Percentiles rank a stretch among this genome's conserved stretches.
Conservation (phyloP, 2,888 invertebrate genomes). For the Lasioglossum vierecki region DNA sequence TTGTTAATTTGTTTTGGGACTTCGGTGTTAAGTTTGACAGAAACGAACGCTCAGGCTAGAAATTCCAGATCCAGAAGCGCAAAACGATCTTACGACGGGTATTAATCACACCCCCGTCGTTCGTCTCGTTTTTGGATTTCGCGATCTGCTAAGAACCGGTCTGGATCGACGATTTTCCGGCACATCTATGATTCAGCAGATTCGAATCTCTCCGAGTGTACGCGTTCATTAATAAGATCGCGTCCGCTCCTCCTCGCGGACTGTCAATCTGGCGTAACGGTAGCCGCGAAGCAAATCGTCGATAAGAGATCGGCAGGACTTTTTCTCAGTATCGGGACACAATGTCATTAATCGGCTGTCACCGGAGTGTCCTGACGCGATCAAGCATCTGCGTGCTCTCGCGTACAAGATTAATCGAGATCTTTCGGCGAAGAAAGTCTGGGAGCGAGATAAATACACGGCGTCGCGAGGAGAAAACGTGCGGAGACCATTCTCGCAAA, state of each 20-base stretch:
- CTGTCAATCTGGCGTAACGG: slow-evolving; percentile 38
- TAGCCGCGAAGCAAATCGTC: slow-evolving; percentile 16
- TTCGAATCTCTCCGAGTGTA: slow-evolving; percentile 22
- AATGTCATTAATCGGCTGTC: slow-evolving; percentile 32
- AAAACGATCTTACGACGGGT: not conserved
- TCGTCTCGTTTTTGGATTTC: slow-evolving; percentile 49
- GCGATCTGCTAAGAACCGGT: slow-evolving; percentile 36
- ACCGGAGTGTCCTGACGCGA: not conserved
- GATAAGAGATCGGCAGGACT: slow-evolving; percentile 30
- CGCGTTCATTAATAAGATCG: slow-evolving; percentile 45
- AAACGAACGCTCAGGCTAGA: no score
- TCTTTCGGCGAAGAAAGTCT: not conserved
- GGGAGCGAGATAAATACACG: not conserved
- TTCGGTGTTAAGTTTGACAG: no score
- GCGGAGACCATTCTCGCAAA: no score
- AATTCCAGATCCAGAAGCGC: not conserved
- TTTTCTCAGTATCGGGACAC: not conserved
- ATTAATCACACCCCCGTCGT: slow-evolving; percentile 49
- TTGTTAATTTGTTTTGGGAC: no score
- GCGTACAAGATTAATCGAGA: slow-evolving; percentile 16
- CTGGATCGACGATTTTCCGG: slow-evolving; percentile 18
- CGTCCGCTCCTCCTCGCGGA: not conserved
- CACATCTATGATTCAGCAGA: slow-evolving; percentile 9
- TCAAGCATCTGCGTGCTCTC: not conserved
- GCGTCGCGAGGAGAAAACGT: not conserved